Base-by-base conservation (phyloP, 2,888 invertebrate genomes). In the Oeneis ivallda region DNA sequence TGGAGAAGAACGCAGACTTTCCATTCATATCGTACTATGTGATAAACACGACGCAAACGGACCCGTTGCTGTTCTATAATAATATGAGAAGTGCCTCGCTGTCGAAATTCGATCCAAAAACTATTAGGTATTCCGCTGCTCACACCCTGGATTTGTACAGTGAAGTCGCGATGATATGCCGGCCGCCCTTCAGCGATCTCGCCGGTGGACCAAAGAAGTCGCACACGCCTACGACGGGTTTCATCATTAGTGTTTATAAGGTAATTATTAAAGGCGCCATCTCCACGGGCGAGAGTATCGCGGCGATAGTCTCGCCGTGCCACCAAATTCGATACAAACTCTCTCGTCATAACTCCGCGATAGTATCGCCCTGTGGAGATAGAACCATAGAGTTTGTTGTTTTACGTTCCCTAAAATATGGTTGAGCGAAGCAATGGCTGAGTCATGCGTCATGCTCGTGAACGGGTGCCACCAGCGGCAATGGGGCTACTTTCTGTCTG, bases 11-110 rank as follows among this genome's bases (percentile, higher is more conserved):
- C 81, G 97, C 96, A 45, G 97, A 97, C 80, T 98, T 97, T 80
- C 97, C 97, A 13, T 97, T 97, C 89, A 97, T 98, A 92, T 94
- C 97, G 13, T 97, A 97, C 84, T 97, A 97, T 88, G 94, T 97
- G 79, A 96, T 98, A 87, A 97, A 97, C 84, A 97, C 96, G 65
- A 94, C 95, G 70, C 96, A 96, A 88, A 96, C 96, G 59, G 97
- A 97, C 86, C 97, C 97, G 62, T 93, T 95, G 75, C 94, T 96
- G 73, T 97, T 97, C 88, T 97, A 97, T 87, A 95, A 96, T 80
- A 96, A 96, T 79, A 94, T 97, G 83, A 94, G 97, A 80, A 94
- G 95, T 83, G 95, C 96, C 78, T 96, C 97, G 69, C 86, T 97
- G 83, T 94, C 94, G 75, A 97, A 96, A 87, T 97, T 98, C 83